Evolutionary conservation across 2,888 invertebrate genomes (phyloP), one percentile per base, ranked within the genome.

Genomic region (Antitype chi): DNA sequence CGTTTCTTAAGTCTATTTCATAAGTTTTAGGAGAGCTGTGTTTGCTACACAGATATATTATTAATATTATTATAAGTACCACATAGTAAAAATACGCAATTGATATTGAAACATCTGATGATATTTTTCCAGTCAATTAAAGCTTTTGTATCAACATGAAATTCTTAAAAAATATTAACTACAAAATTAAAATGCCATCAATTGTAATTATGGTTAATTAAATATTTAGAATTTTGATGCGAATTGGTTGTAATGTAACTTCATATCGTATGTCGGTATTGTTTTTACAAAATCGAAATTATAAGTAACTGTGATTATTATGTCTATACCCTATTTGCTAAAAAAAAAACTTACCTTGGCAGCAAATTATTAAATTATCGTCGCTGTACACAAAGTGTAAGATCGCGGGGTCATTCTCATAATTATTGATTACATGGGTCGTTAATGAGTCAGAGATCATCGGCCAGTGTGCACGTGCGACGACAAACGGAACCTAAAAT

Each of bases 281-380:
- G 85, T 87, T 87, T 81, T 85, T 84, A 87, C 81, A 85, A 80
- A 84, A 78, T 87, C 81, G 80, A 84, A 85, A 91, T 90, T 89
- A 91, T 89, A 89, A 89, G 86, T 91, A 91, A 90, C 89, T 92
- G 91, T 93, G 91, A 93, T 93, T 92, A 90, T 78, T 87, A 91
- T 88, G 90, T 91, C 88, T 92, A 91, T 84, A 89, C 76, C 85
- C 89, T 90, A 90, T 88, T 88, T 82, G 81, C 88, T 91, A 90
- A 87, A 85, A 81, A 87, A 87, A 81, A 87, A 87, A 83, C 87
- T 88, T 85, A 88, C 78, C 87, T 91, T 93, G 93, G 93, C 93
- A 93, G 93, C 93, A 91, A 92, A 88, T 85, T 85, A 84, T 86
- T 84, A 72, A 71, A 70, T 81, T 84, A 89, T 89, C 89, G 90